Evolutionary conservation across 2,888 invertebrate species (phyloP), one percentile per base, ranked within the genome.

Genomic region (Acanthopleura granulata): DNA sequence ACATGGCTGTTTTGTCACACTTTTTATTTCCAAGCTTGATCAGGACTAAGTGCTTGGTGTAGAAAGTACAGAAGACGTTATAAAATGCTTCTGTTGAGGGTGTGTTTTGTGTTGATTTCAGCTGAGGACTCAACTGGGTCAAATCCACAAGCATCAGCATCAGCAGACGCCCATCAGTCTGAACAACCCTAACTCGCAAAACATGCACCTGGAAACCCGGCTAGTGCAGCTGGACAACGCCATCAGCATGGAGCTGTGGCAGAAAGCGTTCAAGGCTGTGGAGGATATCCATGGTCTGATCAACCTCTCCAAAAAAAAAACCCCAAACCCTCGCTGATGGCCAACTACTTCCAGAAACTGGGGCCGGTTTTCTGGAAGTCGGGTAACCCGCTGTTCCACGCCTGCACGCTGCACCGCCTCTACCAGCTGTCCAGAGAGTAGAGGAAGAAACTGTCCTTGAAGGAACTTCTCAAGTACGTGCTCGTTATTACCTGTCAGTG

Each of bases 311-410:
- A 98, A 98, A 91, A 99, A 91, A 99, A 98, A 91, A 95, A 95
- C 0, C 97, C 98, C 0, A 97, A 98, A 12, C 97, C 98, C 0
- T 96, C 98, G 88, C 96, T 98, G 73, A 98, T 98, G 97, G 98
- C 98, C 50, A 98, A 98, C 91, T 99, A 99, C 91, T 99, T 98
- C 86, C 97, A 97, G 82, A 99, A 99, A 90, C 91, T 99, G 72
- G 97, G 98, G 0, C 95, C 99, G 91, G 98, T 99, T 0, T 99
- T 99, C 92, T 98, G 98, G 95, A 99, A 99, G 91, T 98, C 99
- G 4, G 98, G 98, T 0, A 98, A 99, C 91, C 96, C 96, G 83
- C 92, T 99, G 72, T 99, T 99, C 93, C 99, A 99, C 90, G 98
- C 99, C 0, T 97, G 98, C 0, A 98, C 99, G 0, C 91, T 98